phyloP scores from a whole-genome alignment of 2,797 vertebrate genomes.

The Enteromius treurensis region DNA sequence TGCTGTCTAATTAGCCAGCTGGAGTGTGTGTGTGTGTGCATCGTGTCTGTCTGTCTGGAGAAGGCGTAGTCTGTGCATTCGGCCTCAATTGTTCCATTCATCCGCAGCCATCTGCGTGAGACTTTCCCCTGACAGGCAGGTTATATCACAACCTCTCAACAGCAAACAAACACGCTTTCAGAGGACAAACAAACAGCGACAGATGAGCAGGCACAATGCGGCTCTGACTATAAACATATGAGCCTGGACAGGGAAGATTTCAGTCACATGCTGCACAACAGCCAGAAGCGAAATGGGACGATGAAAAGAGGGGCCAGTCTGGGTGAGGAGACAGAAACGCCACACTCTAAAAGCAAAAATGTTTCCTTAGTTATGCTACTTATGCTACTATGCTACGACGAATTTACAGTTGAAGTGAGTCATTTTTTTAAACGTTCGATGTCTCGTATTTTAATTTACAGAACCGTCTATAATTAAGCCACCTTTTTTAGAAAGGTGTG shows the following conservation, averaged over 20 bases:
- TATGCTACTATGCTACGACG: too few relatives aligned
- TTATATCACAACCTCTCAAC: slow-evolving; percentile 39
- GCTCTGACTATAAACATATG: slow-evolving; percentile 42
- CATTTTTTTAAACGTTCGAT: not conserved
- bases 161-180: slow-evolving; percentile 37
- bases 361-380: not conserved
- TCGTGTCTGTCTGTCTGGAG: slow-evolving; percentile 30
- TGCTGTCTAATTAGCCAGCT: slow-evolving; percentile 65
- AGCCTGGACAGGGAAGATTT: slow-evolving; percentile 19
- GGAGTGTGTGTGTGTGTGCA: slow-evolving; percentile 26
- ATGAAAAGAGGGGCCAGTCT: slow-evolving; percentile 1
- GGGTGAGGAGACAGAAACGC: slow-evolving; percentile 2
- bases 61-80: slow-evolving; percentile 7
- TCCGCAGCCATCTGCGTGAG: slow-evolving; percentile 32
- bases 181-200: slow-evolving; percentile 46
- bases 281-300: not conserved
- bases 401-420: not conserved
- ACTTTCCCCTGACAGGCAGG: slow-evolving; percentile 36
- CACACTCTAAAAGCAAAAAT: not conserved
- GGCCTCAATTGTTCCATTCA: slow-evolving; percentile 43
- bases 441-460: not conserved
- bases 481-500: not conserved
- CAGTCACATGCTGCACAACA: slow-evolving; percentile 23
- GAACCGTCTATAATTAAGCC: not conserved
- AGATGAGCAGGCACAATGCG: slow-evolving; percentile 42